Evolutionary conservation across 1,140 invertebrate genomes (phyloP).

Genomic region (Drosophila erecta): DNA sequence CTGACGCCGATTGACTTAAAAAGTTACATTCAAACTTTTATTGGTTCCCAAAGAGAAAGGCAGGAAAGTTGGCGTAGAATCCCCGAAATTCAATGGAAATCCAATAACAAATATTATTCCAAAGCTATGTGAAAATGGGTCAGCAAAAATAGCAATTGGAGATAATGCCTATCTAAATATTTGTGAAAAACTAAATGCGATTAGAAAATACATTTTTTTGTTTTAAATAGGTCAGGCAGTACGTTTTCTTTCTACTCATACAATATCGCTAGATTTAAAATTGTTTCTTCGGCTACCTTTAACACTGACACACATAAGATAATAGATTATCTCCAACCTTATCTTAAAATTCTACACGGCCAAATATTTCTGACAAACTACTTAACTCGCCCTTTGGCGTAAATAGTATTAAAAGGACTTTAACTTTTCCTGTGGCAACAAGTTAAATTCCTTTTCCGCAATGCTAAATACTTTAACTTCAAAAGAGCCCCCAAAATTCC

Average conservation of each 20-base stretch:
- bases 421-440: constrained; percentile 6
- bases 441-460: background rate
- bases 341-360: too few relatives aligned
- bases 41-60: constrained; percentile 10
- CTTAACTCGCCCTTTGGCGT: too few relatives aligned
- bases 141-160: background rate
- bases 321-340: too few relatives aligned
- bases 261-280: background rate
- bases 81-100: constrained; percentile 1
- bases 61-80: background rate
- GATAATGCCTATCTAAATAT: background rate
- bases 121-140: constrained; percentile 1
- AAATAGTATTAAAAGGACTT: background rate
- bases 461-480: constrained; percentile 25
- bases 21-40: constrained; percentile 44
- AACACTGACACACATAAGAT: too few relatives aligned
- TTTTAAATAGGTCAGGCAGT: background rate
- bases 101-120: constrained; percentile 19
- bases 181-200: background rate
- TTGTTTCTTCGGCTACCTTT: background rate
- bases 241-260: too few relatives aligned
- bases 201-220: background rate
- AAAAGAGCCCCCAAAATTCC: constrained; percentile 16
- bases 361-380: too few relatives aligned
- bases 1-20: constrained; percentile 18